Conservation (phyloP, 2,888 invertebrate species). For the Aplocera efformata region DNA sequence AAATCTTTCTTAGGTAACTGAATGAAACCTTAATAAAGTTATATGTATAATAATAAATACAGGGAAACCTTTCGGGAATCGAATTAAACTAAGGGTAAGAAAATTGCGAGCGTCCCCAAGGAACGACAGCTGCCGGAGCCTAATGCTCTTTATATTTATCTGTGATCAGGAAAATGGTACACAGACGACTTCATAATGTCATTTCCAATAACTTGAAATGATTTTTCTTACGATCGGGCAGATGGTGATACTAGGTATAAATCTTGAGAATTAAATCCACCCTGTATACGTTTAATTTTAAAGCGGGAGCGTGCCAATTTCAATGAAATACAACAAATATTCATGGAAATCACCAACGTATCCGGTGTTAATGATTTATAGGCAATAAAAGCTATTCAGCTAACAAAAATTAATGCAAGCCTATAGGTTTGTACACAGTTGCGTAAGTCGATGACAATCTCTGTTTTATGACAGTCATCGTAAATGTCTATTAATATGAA, state of each 20-base stretch:
- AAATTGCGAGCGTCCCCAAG: constrained; percentile 74
- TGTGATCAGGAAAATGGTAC: constrained; percentile 59
- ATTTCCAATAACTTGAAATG: constrained; percentile 24
- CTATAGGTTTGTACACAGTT: constrained; percentile 50
- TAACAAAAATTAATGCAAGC: constrained; percentile 60
- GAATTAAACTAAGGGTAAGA: constrained; percentile 77
- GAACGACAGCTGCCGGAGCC: constrained; percentile 75
- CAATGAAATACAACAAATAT: constrained; percentile 41
- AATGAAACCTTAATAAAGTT: constrained; percentile 71
- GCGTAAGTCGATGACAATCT: constrained; percentile 76
- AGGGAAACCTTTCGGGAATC: constrained; percentile 72
- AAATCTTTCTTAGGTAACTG: constrained; percentile 68
- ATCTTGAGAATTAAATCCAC: constrained; percentile 31
- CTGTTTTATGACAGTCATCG: constrained; percentile 75
- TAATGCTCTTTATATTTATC: constrained; percentile 76
- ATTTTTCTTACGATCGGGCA: constrained; percentile 32
- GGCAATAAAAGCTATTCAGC: constrained; percentile 60
- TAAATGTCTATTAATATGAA: constrained; percentile 82
- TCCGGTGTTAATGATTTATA: constrained; percentile 59
- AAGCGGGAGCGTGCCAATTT: constrained; percentile 41
- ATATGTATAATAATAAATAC: constrained; percentile 75
- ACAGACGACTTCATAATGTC: constrained; percentile 42
- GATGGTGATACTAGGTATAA: constrained; percentile 38
- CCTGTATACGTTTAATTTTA: constrained; percentile 15
- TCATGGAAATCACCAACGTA: constrained; percentile 49